These are phyloP conservation scores for Poliocrania exsul DNA, from an alignment of 2,797 vertebrate species.

Conservation along the genomic window DNA sequence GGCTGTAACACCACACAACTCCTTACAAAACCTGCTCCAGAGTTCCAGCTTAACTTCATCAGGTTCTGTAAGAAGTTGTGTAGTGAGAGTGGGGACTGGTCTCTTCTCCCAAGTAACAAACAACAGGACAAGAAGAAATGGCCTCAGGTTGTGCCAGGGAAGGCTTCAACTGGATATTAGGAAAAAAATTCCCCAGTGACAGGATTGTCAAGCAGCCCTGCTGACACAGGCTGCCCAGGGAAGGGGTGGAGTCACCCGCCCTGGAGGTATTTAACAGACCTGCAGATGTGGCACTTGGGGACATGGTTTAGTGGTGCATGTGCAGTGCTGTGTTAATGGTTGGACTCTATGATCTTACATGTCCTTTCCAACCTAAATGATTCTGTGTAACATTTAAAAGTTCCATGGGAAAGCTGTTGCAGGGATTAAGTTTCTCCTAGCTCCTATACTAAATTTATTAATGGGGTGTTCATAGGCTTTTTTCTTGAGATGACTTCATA, in stretches of 20 bases:
- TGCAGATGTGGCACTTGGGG: background rate
- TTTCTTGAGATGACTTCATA: background rate
- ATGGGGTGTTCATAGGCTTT: background rate
- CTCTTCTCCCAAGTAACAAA: background rate
- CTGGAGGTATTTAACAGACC: background rate
- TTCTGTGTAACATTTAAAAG: background rate
- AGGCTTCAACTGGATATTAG: background rate
- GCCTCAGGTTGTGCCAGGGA: background rate
- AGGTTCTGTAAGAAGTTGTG: background rate
- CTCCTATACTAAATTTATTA: background rate
- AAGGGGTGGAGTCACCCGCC: background rate
- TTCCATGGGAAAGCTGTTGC: background rate
- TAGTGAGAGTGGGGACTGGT: fast-evolving
- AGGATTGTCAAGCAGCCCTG: background rate
- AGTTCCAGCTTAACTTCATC: background rate
- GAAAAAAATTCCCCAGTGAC: background rate
- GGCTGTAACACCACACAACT: fast-evolving
- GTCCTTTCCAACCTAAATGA: background rate
- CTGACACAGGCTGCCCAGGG: background rate
- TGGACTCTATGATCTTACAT: background rate
- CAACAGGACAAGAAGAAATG: background rate
- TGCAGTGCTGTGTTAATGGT: background rate
- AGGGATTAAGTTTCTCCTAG: background rate
- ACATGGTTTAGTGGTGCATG: background rate
- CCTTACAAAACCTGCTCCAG: background rate